phyloP scores from a whole-genome alignment of 2,797 vertebrate species.

The Syngnathus acus region DNA sequence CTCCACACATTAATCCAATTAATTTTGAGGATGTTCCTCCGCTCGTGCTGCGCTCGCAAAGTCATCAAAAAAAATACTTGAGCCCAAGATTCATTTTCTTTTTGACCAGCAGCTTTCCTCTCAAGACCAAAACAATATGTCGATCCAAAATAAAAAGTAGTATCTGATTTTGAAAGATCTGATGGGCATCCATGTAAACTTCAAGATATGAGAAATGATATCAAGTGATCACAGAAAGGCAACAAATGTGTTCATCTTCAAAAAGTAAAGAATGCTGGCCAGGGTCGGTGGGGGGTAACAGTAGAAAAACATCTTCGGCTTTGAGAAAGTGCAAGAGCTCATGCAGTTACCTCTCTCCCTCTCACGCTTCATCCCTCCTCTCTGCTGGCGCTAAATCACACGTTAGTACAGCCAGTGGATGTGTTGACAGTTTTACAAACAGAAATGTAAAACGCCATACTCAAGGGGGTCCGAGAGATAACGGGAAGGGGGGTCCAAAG shows the following conservation, averaged over 20 bases:
- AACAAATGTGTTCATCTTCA: background rate
- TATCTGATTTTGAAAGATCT: too few species aligned
- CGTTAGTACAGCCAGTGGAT: slow-evolving; percentile 74
- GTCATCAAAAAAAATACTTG: background rate
- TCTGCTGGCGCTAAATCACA: slow-evolving; percentile 77
- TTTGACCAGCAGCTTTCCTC: background rate
- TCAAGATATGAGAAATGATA: background rate
- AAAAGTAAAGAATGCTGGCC: background rate
- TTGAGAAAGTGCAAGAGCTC: slow-evolving; percentile 72
- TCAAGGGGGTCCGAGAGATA: slow-evolving; percentile 65
- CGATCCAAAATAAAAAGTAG: too few species aligned
- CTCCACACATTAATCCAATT: slow-evolving; percentile 63
- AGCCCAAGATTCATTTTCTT: background rate
- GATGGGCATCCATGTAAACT: too few species aligned
- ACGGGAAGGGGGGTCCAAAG: background rate
- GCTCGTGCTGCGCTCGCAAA: slow-evolving; percentile 15
- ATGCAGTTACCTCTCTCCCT: slow-evolving; percentile 69
- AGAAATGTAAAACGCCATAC: slow-evolving; percentile 74
- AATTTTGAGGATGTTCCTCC: slow-evolving; percentile 45
- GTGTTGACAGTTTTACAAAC: slow-evolving; percentile 79
- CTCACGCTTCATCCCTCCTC: slow-evolving; percentile 68
- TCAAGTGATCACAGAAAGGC: background rate
- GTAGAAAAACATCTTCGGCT: slow-evolving; percentile 60
- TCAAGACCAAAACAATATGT: background rate
- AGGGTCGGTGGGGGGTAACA: slow-evolving; percentile 25